phyloP scores from a whole-genome alignment of 2,113 vertebrate species.

The Emydocephalus ijimae region DNA sequence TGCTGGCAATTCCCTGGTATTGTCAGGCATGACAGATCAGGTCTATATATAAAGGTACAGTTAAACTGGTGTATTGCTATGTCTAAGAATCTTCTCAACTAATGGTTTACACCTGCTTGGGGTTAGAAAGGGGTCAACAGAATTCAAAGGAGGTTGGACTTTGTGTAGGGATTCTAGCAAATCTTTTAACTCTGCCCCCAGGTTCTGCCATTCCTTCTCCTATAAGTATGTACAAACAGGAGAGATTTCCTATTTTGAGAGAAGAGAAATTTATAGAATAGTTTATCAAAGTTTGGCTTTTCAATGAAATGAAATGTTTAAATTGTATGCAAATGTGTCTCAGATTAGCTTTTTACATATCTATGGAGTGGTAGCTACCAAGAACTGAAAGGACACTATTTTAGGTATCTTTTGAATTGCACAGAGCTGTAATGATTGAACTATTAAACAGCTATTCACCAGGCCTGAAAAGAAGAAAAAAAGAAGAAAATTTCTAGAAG shows the following conservation, averaged over 20 bases:
- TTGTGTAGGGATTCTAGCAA: too few relatives aligned
- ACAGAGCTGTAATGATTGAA: constrained; percentile 24
- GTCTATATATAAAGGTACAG: too few relatives aligned
- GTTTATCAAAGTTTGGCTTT: constrained; percentile 71
- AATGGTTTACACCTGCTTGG: too few relatives aligned
- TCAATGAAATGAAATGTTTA: constrained; percentile 67
- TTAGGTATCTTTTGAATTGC: constrained; percentile 54
- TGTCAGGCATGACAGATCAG: too few relatives aligned
- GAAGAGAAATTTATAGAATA: constrained; percentile 83
- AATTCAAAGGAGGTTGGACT: too few relatives aligned
- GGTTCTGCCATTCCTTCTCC: too few relatives aligned
- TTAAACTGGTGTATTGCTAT: too few relatives aligned
- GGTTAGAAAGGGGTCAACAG: too few relatives aligned
- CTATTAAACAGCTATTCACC: not conserved
- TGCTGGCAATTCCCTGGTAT: constrained; percentile 63
- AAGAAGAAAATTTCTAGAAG: not conserved
- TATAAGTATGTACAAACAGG: constrained; percentile 22
- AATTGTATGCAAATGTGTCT: constrained; percentile 64
- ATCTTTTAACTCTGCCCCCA: too few relatives aligned
- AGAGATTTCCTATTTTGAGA: constrained; percentile 81
- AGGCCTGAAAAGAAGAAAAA: not conserved
- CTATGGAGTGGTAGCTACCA: constrained; percentile 67
- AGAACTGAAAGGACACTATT: constrained; percentile 53
- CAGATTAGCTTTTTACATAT: constrained; percentile 65
- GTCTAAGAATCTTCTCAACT: too few relatives aligned